Percentiles rank a stretch among this genome's conserved stretches.
Conservation (phyloP, 2,797 vertebrate species). For the Gallinago stenura region DNA sequence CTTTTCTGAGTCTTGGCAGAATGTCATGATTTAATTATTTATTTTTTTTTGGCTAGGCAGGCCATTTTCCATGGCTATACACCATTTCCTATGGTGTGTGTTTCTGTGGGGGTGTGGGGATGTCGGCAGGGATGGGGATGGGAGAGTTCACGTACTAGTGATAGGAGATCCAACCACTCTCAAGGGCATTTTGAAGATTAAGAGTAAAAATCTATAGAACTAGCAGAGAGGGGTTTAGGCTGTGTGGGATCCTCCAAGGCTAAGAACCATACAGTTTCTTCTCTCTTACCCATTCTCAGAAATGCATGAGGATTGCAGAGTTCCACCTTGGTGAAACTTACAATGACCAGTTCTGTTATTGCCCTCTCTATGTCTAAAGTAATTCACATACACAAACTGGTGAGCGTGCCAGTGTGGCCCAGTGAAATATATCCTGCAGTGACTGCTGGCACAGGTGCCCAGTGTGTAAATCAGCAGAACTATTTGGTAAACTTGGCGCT, state of each 20-base stretch:
- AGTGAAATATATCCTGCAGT: neutral
- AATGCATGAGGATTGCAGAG: neutral
- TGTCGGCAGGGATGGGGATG: neutral
- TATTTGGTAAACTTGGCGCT: neutral
- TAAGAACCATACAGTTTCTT: neutral
- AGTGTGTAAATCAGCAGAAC: neutral
- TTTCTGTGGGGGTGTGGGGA: neutral
- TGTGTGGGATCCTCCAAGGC: neutral
- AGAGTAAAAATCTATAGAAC: neutral
- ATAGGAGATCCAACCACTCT: neutral
- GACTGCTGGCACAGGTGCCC: neutral
- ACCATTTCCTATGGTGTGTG: neutral
- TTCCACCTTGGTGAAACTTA: neutral
- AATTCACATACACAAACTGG: fast-evolving
- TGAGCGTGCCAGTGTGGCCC: neutral
- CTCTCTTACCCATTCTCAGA: neutral
- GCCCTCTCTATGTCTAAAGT: neutral
- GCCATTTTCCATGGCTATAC: fast-evolving
- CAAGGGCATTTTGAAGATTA: neutral
- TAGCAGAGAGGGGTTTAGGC: neutral
- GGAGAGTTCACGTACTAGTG: neutral
- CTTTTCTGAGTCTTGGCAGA: constrained; percentile 21
- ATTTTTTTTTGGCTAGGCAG: neutral
- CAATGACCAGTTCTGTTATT: neutral
- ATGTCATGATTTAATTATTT: neutral